Evolutionary conservation across 2,888 invertebrate species (phyloP).

Genomic region (Rhimphoctona megacephalus): DNA sequence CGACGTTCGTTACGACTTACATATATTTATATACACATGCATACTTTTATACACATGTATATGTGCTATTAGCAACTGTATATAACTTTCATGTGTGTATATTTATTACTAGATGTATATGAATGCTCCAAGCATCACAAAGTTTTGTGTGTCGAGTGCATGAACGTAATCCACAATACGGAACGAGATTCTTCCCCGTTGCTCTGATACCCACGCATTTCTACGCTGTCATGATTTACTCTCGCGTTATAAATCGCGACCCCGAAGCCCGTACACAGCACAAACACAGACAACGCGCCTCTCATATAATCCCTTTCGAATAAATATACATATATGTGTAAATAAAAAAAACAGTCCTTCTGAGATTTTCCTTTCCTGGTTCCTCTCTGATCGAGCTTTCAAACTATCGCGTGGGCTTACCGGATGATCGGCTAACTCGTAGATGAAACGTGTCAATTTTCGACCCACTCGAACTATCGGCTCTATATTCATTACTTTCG

Average conservation of each 20-base stretch:
- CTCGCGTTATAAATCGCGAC: constrained; percentile 78
- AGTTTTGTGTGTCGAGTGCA: constrained; percentile 41
- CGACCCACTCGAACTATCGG: constrained; percentile 74
- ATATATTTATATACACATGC: constrained; percentile 9
- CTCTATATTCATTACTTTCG: constrained; percentile 51
- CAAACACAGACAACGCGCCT: constrained; percentile 36
- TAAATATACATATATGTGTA: background rate
- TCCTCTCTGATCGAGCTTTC: constrained; percentile 7
- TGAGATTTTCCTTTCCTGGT: constrained; percentile 18
- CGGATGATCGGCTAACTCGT: constrained; percentile 32
- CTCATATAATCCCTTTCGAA: constrained; percentile 28
- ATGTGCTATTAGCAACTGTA: constrained; percentile 35
- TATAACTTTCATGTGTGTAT: background rate
- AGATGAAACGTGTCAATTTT: constrained; percentile 77
- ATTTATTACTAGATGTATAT: constrained; percentile 13
- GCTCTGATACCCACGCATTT: constrained; percentile 59
- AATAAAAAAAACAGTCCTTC: background rate
- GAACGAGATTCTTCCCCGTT: constrained; percentile 66
- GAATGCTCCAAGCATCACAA: constrained; percentile 6
- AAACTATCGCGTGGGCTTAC: constrained; percentile 35
- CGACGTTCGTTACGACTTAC: constrained; percentile 73
- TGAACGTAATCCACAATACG: constrained; percentile 53
- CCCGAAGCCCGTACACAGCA: constrained; percentile 37
- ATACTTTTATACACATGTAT: background rate
- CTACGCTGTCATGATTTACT: constrained; percentile 75